A percentile compares a stretch with the other conserved stretches of the same genome.
Conservation (phyloP, 2,888 invertebrate species). For the Athalia circularis region DNA sequence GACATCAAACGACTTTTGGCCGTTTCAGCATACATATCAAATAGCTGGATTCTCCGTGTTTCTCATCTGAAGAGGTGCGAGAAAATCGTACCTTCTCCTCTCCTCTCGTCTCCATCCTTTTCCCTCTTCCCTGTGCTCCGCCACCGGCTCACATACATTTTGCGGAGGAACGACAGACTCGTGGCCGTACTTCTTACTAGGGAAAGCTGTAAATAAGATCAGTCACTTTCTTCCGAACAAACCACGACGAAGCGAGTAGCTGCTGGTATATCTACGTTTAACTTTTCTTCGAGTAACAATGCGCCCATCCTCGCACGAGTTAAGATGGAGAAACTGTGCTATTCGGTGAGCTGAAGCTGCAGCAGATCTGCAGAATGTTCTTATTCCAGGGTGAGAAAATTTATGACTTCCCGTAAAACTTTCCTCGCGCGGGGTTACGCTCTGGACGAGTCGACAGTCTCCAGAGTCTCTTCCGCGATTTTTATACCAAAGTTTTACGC, state of each 20-base stretch:
- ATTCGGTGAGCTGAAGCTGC: neutral
- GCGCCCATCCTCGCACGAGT: neutral
- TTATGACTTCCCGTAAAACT: neutral
- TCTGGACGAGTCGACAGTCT: no score
- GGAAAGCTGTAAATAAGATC: slow-evolving; percentile 21
- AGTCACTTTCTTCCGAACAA: neutral
- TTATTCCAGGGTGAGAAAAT: neutral
- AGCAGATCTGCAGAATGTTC: neutral
- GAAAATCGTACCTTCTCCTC: neutral
- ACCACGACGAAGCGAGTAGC: neutral
- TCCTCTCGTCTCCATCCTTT: neutral
- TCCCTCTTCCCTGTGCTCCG: neutral
- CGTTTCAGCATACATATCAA: slow-evolving; percentile 49
- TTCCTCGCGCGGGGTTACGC: neutral
- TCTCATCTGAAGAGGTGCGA: slow-evolving; percentile 38
- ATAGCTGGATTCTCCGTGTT: slow-evolving; percentile 46
- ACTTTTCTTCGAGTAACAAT: slow-evolving; percentile 20
- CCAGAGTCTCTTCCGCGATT: no score
- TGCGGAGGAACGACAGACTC: neutral
- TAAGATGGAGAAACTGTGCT: slow-evolving; percentile 3
- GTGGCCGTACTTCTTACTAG: neutral
- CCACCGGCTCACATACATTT: neutral
- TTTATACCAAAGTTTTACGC: no score
- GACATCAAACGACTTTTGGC: slow-evolving; percentile 47
- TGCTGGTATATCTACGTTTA: neutral